Base-by-base conservation (phyloP, 2,888 invertebrate genomes). In the Plusia festucae region DNA sequence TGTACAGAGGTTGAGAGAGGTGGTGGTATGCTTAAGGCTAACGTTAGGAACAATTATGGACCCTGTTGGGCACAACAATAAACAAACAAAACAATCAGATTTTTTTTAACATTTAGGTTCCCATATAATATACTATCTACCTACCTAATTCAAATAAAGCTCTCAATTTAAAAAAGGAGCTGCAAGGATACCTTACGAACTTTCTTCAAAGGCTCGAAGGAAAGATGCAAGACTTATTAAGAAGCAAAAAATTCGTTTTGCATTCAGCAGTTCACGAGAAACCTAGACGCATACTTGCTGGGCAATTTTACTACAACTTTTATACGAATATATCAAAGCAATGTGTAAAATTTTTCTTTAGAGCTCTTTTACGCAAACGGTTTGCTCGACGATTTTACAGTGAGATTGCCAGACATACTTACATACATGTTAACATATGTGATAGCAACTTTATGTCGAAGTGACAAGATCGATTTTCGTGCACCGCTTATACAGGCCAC, bases 261-360 rank as follows among this genome's bases (percentile, higher is more conserved):
- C 40, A 40, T n/a, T n/a, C n/a, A 40, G 4, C 40, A 2, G 9
- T 30, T 30, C 15, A 0, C 15, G 13, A 40, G 40, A 40, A 40
- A 40, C 40, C n/a, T n/a, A 40, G 40, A n/a, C 40, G 40, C 0
- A 5, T 40, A n/a, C 40, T 6, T n/a, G 6, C n/a, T 5, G n/a
- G 9, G 40, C 6, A n/a, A 7, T 40, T 40, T 40, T 7, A 5
- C n/a, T 40, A 40, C 40, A 40, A n/a, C 40, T 40, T 40, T 40
- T n/a, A 5, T 40, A 40, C n/a, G n/a, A 40, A 40, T n/a, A 40
- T n/a, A 40, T 40, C 40, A 40, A 40, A 40, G 40, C 40, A 6
- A 40, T n/a, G 40, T n/a, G 40, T n/a, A 40, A 34, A 15, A n/a
- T 40, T 40, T 40, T 40, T 40, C 40, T 40, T 40, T 40, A 40